Conservation (phyloP, 2,888 invertebrate genomes). For the Nymphalis urticae region DNA sequence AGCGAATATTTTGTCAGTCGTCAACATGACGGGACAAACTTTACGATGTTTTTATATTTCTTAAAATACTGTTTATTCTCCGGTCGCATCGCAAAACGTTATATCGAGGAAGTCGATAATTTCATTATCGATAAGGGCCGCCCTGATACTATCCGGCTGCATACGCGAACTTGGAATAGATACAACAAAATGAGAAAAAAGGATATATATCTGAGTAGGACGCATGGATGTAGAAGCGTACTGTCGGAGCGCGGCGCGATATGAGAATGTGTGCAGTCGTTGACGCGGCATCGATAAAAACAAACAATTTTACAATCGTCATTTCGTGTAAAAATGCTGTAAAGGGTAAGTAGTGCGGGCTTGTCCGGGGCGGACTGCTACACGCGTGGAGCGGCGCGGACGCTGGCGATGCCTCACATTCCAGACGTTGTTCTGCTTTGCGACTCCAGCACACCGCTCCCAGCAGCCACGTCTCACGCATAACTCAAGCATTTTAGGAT, state of each 20-base stretch:
- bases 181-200: no score
- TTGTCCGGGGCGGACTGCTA: background rate
- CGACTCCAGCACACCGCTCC: background rate
- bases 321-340: constrained; percentile 14
- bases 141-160: no score
- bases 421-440: constrained; percentile 10
- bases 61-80: no score
- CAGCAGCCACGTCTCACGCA: background rate
- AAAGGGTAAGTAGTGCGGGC: background rate
- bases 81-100: no score
- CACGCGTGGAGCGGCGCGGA: background rate
- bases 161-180: no score
- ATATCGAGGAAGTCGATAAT: no score
- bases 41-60: no score
- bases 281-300: background rate
- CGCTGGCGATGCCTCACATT: constrained; percentile 13
- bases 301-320: constrained; percentile 6
- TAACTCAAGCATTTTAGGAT: background rate
- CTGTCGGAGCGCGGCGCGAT: background rate
- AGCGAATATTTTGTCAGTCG: no score
- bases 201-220: no score
- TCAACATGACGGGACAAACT: no score
- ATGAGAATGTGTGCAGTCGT: background rate
- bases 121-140: no score
- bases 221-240: no score